Base-by-base conservation (phyloP, 1,140 invertebrate species). In the Hetaerina americana region DNA sequence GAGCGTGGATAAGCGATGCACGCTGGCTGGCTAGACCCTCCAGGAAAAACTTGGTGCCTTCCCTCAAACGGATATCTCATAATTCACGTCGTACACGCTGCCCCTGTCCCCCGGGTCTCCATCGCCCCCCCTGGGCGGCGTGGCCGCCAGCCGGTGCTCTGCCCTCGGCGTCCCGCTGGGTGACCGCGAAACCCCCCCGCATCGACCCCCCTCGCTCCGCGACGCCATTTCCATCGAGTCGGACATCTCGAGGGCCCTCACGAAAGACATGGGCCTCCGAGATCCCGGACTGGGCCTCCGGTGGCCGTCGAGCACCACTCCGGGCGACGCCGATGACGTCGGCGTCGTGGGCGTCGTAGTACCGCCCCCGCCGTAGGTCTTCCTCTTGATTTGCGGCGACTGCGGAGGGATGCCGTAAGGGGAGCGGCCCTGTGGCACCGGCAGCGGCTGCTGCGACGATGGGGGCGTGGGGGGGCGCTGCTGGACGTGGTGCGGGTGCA, bases 51-150 rank as follows among this genome's bases (percentile, higher is more conserved):
- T 57, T 18, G 22, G 15, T 57, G 40, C 40, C 40, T 57, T 12
- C 40, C 70, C 70, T 72, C 73, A 83, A 57, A 96, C 94, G 71
- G 94, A 95, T 82, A 96, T 96, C 82, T 97, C 94, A 82, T 96
- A 96, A 83, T 94, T 95, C 89, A 94, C 94, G 81, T 96, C 95
- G 80, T 96, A 96, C 72, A 95, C 90, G 82, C 91, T 95, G 74
- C 89, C 89, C 73, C 92, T 87, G 79, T 95, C 92, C 26, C 88
- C 90, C n/a, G 88, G 91, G 26, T 88, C 75, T 49, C 71, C 70
- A 73, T 25, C 69, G 27, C 25, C 72, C 70, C 24, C 70, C 68
- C 70, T 73, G 71, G 29, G 73, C 49, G 70, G 71, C 71, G 31
- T 66, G 69, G 67, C 27, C 26, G 12, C 66, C 72, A 24, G 70